Conservation (phyloP, 2,888 invertebrate species). For the Cephus runcator region DNA sequence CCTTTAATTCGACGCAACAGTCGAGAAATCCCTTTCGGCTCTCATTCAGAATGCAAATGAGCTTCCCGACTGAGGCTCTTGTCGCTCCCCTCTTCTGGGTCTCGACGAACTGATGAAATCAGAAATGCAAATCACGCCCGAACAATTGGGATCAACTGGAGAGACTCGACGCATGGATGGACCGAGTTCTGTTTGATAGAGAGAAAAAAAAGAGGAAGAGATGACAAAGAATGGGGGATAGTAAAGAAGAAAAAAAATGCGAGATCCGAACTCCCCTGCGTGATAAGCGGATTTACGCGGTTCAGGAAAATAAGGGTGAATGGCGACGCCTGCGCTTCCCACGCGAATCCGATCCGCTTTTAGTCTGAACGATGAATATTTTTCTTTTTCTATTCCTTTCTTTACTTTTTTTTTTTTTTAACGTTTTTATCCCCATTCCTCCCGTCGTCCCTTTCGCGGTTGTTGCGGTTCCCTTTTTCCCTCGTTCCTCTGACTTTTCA, state of each 20-base stretch:
- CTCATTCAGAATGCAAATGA: conserved; percentile 43
- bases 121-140: conserved; percentile 49
- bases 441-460: neutral
- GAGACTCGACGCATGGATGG: neutral
- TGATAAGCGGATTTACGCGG: conserved; percentile 40
- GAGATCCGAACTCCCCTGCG: neutral
- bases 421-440: neutral
- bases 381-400: neutral
- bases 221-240: neutral
- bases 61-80: conserved; percentile 27
- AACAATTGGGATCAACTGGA: conserved; percentile 43
- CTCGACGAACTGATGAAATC: conserved; percentile 47
- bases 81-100: conserved; percentile 7
- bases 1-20: neutral
- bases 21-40: neutral
- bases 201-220: neutral
- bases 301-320: neutral
- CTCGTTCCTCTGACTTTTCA: neutral
- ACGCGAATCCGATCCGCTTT: neutral
- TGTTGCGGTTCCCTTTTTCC: neutral
- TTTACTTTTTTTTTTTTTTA: neutral
- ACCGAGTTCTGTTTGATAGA: neutral
- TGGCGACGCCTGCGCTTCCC: neutral
- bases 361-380: neutral
- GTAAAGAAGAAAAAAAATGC: neutral